Conservation (phyloP, 2,113 vertebrate genomes). For the Atractosteus spatula region DNA sequence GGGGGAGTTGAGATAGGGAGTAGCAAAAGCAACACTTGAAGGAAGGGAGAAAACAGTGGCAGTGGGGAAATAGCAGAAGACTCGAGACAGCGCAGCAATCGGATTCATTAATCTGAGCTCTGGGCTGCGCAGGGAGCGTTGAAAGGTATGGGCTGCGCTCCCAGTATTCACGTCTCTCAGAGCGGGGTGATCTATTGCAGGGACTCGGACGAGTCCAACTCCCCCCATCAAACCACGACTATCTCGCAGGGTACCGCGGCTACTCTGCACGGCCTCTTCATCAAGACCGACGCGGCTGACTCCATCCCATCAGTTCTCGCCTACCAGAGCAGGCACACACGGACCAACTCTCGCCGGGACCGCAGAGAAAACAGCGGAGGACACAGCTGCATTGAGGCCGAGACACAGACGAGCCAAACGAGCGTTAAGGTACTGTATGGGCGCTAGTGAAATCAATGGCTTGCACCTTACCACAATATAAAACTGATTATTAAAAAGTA, state of each 20-base stretch:
- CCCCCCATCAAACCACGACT: conserved; percentile 83
- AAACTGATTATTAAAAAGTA: too few species aligned
- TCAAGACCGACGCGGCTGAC: conserved; percentile 87
- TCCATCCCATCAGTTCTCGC: conserved; percentile 76
- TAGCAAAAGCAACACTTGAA: conserved; percentile 43
- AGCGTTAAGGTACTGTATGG: conserved; percentile 72
- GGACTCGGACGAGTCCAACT: conserved; percentile 91
- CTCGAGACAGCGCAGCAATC: conserved; percentile 19
- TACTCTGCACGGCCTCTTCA: conserved; percentile 83
- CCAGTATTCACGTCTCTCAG: conserved; percentile 96
- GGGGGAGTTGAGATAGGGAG: conserved; percentile 17
- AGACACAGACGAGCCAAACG: conserved; percentile 84
- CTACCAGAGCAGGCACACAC: conserved; percentile 72
- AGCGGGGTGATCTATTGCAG: conserved; percentile 97
- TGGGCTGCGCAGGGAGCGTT: conserved; percentile 39
- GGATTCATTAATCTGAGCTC: conserved; percentile 35
- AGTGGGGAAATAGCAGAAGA: conserved; percentile 30
- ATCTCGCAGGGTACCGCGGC: conserved; percentile 81
- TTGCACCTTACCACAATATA: too few species aligned
- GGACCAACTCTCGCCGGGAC: conserved; percentile 64
- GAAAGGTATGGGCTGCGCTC: conserved; percentile 91
- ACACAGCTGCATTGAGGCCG: conserved; percentile 78
- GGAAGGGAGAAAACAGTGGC: conserved; percentile 30
- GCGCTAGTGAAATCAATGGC: neutral
- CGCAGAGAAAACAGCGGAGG: conserved; percentile 61